These are phyloP conservation scores for Sarcophaga variegata DNA, from an alignment of 2,888 invertebrate species.

Conservation along the genomic window DNA sequence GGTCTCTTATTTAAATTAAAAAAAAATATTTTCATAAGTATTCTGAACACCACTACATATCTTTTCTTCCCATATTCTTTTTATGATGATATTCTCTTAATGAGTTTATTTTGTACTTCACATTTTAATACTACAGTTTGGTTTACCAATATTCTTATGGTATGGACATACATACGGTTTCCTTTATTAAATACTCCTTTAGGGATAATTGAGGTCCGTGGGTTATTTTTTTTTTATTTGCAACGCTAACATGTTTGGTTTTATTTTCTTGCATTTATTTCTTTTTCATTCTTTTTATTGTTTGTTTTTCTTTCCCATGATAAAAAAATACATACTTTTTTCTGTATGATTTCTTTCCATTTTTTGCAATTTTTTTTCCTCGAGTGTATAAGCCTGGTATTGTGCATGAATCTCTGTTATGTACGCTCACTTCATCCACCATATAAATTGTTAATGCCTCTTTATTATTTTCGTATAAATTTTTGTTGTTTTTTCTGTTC, in stretches of 20 bases:
- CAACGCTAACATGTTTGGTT: background rate
- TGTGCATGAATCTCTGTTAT: conserved; percentile 11
- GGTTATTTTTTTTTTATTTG: background rate
- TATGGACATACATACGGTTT: background rate
- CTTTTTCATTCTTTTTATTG: background rate
- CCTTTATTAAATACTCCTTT: conserved; percentile 22
- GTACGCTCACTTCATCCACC: conserved; percentile 31
- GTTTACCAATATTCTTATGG: background rate
- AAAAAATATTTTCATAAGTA: no score
- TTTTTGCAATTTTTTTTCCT: conserved; percentile 30
- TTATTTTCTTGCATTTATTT: conserved; percentile 16
- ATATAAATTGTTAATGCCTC: conserved; percentile 67
- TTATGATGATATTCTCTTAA: background rate
- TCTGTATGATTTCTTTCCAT: background rate
- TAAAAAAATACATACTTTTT: background rate
- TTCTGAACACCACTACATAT: no score
- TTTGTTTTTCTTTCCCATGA: background rate
- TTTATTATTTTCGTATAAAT: conserved; percentile 67
- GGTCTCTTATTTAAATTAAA: no score
- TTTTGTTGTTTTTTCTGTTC: conserved; percentile 68
- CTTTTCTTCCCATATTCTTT: background rate
- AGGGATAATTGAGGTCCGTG: conserved; percentile 1
- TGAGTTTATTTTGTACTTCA: background rate
- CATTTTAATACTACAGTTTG: background rate
- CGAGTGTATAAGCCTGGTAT: conserved; percentile 34